Percentiles rank a stretch among this genome's conserved stretches.
Evolutionary conservation across 2,888 invertebrate genomes (phyloP).

Genomic region (Lumbricus terrestris): DNA sequence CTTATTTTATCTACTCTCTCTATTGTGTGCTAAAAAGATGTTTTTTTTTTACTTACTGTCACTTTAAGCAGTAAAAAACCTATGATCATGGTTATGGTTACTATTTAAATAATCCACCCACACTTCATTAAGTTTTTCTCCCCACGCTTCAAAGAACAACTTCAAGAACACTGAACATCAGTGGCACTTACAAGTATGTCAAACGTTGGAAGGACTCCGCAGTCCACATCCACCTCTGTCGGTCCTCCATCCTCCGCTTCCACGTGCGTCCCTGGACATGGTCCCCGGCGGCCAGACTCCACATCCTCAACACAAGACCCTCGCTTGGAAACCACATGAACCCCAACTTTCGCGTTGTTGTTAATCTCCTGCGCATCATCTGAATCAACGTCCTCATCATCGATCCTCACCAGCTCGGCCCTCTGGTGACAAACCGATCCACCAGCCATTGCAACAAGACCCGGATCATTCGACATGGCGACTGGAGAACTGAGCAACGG

Average conservation of each 20-base stretch:
- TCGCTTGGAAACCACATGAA: neutral
- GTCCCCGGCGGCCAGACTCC: neutral
- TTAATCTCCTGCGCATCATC: neutral
- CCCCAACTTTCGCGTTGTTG: neutral
- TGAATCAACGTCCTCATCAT: neutral
- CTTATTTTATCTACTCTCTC: no score
- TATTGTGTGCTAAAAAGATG: no score
- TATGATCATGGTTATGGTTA: no score
- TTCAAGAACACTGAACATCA: neutral
- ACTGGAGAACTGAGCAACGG: neutral
- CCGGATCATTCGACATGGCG: neutral
- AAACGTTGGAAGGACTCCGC: neutral
- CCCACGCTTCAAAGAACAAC: no score
- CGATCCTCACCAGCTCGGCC: neutral
- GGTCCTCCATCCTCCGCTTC: neutral
- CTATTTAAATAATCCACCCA: no score
- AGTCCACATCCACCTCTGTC: neutral
- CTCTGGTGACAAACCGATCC: no score
- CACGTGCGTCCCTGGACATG: neutral
- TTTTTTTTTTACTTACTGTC: no score
- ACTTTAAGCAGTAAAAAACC: no score
- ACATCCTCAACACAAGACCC: neutral
- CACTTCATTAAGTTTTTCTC: no score
- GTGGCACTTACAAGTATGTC: neutral
- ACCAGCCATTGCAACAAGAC: no score